Evolutionary conservation across 2,888 invertebrate species (phyloP).

Genomic region (Dicyrtomina minuta): DNA sequence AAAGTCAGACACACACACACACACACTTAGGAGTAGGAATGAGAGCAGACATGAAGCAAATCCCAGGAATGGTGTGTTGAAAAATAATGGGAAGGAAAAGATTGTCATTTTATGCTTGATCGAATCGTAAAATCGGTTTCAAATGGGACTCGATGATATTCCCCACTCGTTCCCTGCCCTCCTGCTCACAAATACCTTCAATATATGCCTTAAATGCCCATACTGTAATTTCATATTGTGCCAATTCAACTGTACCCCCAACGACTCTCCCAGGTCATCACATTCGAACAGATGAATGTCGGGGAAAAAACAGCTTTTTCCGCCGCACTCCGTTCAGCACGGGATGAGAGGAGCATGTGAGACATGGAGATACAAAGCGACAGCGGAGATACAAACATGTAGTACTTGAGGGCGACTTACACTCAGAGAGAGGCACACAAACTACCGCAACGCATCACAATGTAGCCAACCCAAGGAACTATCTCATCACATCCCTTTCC

Average conservation of each 20-base stretch:
- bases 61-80: constrained; percentile 51
- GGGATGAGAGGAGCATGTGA: too few species aligned
- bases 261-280: constrained; percentile 39
- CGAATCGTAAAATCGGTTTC: constrained; percentile 54
- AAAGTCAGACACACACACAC: neutral
- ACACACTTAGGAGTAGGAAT: neutral
- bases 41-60: constrained; percentile 22
- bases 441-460: too few species aligned
- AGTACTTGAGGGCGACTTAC: too few species aligned
- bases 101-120: constrained; percentile 54
- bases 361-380: too few species aligned
- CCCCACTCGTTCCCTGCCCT: constrained; percentile 24
- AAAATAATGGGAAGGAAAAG: constrained; percentile 54
- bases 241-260: constrained; percentile 35
- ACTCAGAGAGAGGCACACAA: too few species aligned
- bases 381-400: too few species aligned
- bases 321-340: too few species aligned
- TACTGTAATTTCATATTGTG: constrained; percentile 36
- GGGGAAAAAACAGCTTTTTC: constrained; percentile 12
- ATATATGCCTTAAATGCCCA: constrained; percentile 36
- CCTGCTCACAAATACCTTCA: constrained; percentile 34
- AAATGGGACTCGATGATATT: constrained; percentile 47
- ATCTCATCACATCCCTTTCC: too few species aligned
- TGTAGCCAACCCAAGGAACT: too few species aligned
- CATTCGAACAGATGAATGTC: constrained; percentile 17